These are phyloP conservation scores for Polyploca ridens DNA, from an alignment of 2,888 invertebrate species.

Conservation along the genomic window DNA sequence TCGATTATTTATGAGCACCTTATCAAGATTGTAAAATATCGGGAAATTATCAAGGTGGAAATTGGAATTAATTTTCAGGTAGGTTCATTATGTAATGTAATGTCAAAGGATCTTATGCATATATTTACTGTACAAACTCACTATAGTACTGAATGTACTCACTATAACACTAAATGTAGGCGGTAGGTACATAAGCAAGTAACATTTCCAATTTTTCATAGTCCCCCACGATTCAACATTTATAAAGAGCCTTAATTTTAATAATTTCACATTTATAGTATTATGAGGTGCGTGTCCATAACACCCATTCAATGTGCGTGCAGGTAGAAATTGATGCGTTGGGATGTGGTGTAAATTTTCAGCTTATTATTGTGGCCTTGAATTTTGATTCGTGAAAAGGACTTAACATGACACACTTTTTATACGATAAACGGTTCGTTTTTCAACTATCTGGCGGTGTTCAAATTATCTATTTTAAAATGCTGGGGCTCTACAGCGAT, in stretches of 20 bases:
- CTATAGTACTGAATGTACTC: too few relatives aligned
- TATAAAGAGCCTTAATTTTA: constrained; percentile 66
- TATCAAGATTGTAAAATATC: too few relatives aligned
- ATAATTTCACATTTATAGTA: constrained; percentile 69
- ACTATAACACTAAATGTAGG: not conserved
- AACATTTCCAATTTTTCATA: constrained; percentile 65
- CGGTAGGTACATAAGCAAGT: constrained; percentile 30
- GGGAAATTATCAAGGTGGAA: too few relatives aligned
- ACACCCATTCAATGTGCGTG: constrained; percentile 71
- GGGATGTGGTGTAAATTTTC: constrained; percentile 70
- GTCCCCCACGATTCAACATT: constrained; percentile 54
- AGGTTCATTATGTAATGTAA: too few relatives aligned
- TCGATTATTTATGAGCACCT: too few relatives aligned
- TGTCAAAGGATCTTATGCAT: too few relatives aligned
- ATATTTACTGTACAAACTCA: too few relatives aligned
- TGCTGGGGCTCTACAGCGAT: too few relatives aligned
- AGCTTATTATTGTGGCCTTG: constrained; percentile 68
- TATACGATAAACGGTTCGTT: not conserved
- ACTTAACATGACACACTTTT: constrained; percentile 47
- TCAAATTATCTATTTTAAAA: too few relatives aligned
- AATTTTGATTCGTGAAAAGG: constrained; percentile 56
- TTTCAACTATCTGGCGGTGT: not conserved
- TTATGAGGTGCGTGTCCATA: constrained; percentile 67
- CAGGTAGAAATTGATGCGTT: constrained; percentile 66
- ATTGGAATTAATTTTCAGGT: too few relatives aligned